These are phyloP conservation scores for Pseudomyrmex dendroicus DNA, from an alignment of 1,140 invertebrate genomes.

Conservation along the genomic window DNA sequence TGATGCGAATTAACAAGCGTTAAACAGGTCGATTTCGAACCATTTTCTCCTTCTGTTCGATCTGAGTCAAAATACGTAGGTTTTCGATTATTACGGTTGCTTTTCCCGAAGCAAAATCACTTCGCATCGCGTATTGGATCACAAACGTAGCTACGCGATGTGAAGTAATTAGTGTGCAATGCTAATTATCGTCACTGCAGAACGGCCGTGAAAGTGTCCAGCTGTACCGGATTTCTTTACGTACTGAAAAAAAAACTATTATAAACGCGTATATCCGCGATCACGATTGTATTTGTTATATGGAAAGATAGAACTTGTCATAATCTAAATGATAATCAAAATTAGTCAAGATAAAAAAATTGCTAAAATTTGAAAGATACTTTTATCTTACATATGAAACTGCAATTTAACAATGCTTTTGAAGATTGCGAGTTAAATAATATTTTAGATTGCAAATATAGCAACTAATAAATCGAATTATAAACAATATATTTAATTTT, in stretches of 20 bases:
- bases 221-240: conserved; percentile 35
- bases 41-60: not conserved
- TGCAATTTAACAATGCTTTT: conserved; percentile 6
- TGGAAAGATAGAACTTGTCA: not conserved
- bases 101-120: not conserved
- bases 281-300: conserved; percentile 24
- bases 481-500: conserved; percentile 6
- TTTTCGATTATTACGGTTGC: conserved; percentile 25
- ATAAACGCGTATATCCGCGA: conserved; percentile 2
- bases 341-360: conserved; percentile 12
- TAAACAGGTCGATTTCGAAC: not conserved
- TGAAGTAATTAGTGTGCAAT: conserved; percentile 52
- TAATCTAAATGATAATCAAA: not conserved
- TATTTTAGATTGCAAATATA: not conserved
- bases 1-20: conserved; percentile 48
- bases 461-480: not conserved
- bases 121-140: not conserved
- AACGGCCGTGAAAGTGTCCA: conserved; percentile 57
- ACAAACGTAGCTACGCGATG: not conserved
- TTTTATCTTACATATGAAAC: conserved; percentile 1
- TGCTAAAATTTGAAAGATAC: not conserved
- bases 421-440: conserved; percentile 8
- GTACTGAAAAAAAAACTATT: conserved; percentile 21
- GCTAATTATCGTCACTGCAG: conserved; percentile 44
- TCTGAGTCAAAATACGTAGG: not conserved